Percentiles rank a stretch among this genome's conserved stretches.
Conservation (phyloP, 2,113 vertebrate genomes). For the Solenodon paradoxus region DNA sequence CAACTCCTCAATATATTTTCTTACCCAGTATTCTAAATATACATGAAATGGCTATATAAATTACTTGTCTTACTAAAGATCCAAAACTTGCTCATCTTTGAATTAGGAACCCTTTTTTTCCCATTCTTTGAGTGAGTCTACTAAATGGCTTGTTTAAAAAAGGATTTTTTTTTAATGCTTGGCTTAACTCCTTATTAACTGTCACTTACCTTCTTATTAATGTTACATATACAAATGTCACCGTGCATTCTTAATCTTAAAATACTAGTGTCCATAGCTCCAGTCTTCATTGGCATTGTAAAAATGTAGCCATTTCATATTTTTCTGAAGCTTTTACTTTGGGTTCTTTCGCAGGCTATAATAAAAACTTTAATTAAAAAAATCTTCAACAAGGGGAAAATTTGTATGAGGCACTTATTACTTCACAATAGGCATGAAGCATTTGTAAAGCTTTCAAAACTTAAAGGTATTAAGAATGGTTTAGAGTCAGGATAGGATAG, state of each 20-base stretch:
- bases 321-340: slow-evolving; percentile 2
- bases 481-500: background rate
- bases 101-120: background rate
- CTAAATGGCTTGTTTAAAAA: background rate
- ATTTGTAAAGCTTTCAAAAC: background rate
- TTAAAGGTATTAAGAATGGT: background rate
- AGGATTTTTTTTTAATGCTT: background rate
- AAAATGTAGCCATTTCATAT: background rate
- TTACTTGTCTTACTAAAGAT: background rate
- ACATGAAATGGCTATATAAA: background rate
- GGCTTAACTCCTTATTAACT: background rate
- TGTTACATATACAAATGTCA: background rate
- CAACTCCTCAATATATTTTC: background rate
- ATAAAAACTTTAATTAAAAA: background rate
- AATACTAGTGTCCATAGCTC: background rate
- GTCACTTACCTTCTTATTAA: too few relatives aligned
- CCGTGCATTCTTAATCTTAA: background rate
- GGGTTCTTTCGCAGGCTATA: background rate
- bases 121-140: background rate
- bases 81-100: background rate
- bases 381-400: background rate
- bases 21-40: background rate
- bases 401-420: background rate
- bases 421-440: background rate
- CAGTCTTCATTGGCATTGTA: background rate